A percentile compares a stretch with the other conserved stretches of the same genome.
Evolutionary conservation across 2,113 vertebrate genomes (phyloP).

Genomic region (Meriones unguiculatus): DNA sequence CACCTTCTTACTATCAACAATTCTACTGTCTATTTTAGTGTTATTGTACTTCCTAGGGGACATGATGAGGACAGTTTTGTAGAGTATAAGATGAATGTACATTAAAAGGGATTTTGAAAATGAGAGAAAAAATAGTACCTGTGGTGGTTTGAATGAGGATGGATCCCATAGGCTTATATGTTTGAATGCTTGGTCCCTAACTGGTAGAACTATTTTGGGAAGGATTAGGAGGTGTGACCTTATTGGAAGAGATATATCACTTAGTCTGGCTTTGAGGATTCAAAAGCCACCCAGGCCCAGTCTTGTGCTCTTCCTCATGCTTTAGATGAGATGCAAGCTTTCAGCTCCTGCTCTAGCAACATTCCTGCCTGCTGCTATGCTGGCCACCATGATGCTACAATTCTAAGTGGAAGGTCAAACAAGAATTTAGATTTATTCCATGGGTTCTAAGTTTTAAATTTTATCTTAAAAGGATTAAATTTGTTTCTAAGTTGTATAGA

Average conservation of each 20-base stretch:
- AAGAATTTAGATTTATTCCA: not conserved
- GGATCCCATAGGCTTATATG: not conserved
- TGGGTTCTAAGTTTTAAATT: not conserved
- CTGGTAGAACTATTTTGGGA: not conserved
- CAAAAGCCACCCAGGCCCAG: not conserved
- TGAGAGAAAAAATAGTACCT: not conserved
- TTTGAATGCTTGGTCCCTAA: not conserved
- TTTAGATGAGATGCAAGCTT: not conserved
- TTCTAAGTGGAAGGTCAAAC: not conserved
- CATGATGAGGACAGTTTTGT: constrained; percentile 14
- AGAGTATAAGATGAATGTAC: not conserved
- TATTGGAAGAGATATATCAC: not conserved
- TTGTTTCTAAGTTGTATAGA: not conserved
- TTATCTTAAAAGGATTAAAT: not conserved
- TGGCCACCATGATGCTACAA: not conserved
- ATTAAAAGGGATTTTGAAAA: not conserved
- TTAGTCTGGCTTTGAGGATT: not conserved
- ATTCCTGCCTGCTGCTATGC: not conserved
- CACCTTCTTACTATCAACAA: not conserved
- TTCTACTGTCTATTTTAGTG: not conserved
- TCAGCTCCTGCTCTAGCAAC: not conserved
- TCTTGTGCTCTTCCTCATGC: not conserved
- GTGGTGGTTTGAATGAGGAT: not conserved
- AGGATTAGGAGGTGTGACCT: not conserved
- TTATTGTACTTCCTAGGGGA: constrained; percentile 2